Conservation (phyloP, 2,888 invertebrate genomes). For the Phytoseiulus persimilis region DNA sequence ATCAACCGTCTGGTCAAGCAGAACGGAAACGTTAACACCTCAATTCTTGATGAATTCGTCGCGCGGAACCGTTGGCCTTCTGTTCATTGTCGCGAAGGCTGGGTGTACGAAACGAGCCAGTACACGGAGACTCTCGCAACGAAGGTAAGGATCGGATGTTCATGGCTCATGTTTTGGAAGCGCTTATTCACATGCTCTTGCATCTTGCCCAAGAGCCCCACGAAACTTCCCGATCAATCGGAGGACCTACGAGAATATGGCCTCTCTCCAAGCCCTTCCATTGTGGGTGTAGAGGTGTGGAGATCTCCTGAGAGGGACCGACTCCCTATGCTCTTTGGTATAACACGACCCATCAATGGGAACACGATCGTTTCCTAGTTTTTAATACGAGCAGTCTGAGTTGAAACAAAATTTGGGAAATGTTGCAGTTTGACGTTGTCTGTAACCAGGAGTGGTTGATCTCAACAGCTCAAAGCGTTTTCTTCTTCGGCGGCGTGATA, state of each 20-base stretch:
- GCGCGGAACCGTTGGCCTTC: background rate
- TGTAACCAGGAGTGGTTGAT: constrained; percentile 10
- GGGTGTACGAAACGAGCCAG: background rate
- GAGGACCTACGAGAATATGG: no score
- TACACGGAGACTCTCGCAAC: constrained; percentile 18
- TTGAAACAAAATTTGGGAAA: background rate
- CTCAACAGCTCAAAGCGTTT: constrained; percentile 17
- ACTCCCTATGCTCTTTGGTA: no score
- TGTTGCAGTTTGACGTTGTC: constrained; percentile 8
- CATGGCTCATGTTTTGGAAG: background rate
- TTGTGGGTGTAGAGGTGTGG: no score
- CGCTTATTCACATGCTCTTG: no score
- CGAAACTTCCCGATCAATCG: no score
- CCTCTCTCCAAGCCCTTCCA: no score
- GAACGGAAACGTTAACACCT: background rate
- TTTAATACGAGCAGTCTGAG: no score
- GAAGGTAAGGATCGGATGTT: background rate
- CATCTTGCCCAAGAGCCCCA: no score
- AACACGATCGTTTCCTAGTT: no score
- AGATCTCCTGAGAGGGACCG: no score
- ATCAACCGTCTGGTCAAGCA: background rate
- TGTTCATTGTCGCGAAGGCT: background rate
- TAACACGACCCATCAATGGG: no score
- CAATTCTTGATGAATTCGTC: background rate
- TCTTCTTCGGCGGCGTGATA: background rate